Base-by-base conservation (phyloP, 2,113 vertebrate genomes). In the Terrapene triunguis region DNA sequence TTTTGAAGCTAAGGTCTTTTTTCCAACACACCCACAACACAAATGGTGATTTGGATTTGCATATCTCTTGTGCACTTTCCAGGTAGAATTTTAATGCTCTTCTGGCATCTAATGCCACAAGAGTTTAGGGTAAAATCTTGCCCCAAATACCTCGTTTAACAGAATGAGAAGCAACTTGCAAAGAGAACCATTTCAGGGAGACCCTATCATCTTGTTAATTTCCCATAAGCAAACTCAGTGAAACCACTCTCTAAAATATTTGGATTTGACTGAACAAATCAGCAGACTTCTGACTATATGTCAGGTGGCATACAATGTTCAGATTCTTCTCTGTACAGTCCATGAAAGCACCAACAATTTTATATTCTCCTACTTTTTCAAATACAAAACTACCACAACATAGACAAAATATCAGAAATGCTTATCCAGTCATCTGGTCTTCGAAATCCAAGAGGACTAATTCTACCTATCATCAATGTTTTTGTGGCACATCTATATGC, bases 351-450 rank as follows among this genome's bases (percentile, higher is more conserved):
- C 32, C 16, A 65, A 65, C 85, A 42, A 88, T 88, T 94, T 90
- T 91, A 94, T 88, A 84, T 81, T 80, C 12, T 88, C 50, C 32
- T 69, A 22, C 83, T 95, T 92, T 44, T 48, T 95, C 72, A 91
- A 84, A 84, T 79, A 91, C 13, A 84, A 48, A 90, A 32, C 42
- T 89, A 85, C 44, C 85, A 12, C 74, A 62, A 57, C 50, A 94
- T 3, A 85, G 80, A 50, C 76, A 79, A 78, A 93, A 79, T 25
- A 87, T 57, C 6, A 44, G 32, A 93, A 85, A 90, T 81, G 87
- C 22, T 89, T 19, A 35, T 19, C 14, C 32, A 65, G 32, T 29
- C 32, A 35, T 6, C 62, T 65, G 62, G 14, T 65, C 62, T 65
- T 65, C 16, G 7, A 65, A 65, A 35, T 65, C 32, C 14, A 65